A percentile compares a stretch with the other conserved stretches of the same genome.
phyloP scores from a whole-genome alignment of 2,888 invertebrate genomes.

The Polymixis flavicincta region DNA sequence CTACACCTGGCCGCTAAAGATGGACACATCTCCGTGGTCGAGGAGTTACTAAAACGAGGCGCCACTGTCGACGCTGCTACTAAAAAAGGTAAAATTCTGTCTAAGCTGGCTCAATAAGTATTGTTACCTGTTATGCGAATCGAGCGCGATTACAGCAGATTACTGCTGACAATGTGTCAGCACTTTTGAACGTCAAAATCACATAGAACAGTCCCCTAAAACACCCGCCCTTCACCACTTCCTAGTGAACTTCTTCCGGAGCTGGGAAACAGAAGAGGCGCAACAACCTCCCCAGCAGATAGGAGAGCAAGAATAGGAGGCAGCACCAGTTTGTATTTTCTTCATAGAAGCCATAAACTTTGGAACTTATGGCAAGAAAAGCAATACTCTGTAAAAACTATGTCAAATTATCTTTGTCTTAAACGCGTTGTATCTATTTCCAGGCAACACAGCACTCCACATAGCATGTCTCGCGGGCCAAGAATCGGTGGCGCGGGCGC shows the following conservation, averaged over 20 bases:
- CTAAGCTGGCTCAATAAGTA: too few relatives aligned
- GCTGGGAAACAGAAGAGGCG: too few relatives aligned
- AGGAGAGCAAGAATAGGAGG: too few relatives aligned
- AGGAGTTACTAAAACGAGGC: constrained; percentile 96
- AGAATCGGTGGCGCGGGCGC: constrained; percentile 97
- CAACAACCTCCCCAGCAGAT: too few relatives aligned
- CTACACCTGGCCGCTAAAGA: constrained; percentile 99
- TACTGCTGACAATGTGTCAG: too few relatives aligned
- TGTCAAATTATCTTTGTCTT: neutral
- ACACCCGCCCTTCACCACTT: too few relatives aligned
- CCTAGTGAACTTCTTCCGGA: too few relatives aligned
- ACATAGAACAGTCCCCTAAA: too few relatives aligned
- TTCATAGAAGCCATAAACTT: neutral
- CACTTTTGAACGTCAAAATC: too few relatives aligned
- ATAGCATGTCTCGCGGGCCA: constrained; percentile 99
- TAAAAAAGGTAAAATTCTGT: constrained; percentile 94
- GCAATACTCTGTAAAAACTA: too few relatives aligned
- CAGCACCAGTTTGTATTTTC: neutral
- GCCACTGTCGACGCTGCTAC: constrained; percentile 99
- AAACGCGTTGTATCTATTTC: constrained; percentile 29
- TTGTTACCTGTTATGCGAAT: too few relatives aligned
- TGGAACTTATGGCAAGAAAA: neutral
- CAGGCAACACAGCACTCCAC: constrained; percentile 96
- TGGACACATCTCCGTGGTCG: constrained; percentile 98
- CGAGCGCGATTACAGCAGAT: too few relatives aligned